Conservation (phyloP, 2,113 vertebrate genomes). For the Anser brachyrhynchus region DNA sequence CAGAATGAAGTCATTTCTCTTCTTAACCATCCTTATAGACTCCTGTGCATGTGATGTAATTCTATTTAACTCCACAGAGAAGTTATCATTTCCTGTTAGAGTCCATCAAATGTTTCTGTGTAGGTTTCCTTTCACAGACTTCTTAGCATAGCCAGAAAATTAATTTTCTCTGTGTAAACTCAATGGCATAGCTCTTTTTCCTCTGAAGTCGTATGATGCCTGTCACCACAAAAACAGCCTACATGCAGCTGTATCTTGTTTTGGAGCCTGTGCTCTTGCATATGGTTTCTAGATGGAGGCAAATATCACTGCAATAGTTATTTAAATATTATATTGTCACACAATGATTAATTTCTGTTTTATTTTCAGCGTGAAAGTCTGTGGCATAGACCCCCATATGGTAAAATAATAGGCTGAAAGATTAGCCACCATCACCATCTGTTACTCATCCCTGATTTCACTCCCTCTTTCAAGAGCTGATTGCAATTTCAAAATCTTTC, state of each 20-base stretch:
- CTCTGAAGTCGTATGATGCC: neutral
- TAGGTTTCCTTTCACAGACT: neutral
- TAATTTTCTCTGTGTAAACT: neutral
- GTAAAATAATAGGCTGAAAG: slow-evolving; percentile 67
- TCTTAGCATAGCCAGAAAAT: neutral
- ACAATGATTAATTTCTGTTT: slow-evolving; percentile 39
- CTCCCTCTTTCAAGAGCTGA: slow-evolving; percentile 43
- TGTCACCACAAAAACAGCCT: neutral
- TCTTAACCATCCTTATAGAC: neutral
- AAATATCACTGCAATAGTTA: neutral
- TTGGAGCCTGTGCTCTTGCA: neutral
- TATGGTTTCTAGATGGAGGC: slow-evolving; percentile 13
- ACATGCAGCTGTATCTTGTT: neutral
- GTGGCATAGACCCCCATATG: slow-evolving; percentile 44
- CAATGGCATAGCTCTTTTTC: neutral
- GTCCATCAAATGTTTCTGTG: neutral
- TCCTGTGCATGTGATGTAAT: neutral
- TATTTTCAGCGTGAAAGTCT: slow-evolving; percentile 49
- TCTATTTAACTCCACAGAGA: neutral
- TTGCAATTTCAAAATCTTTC: slow-evolving; percentile 66
- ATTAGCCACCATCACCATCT: slow-evolving; percentile 55
- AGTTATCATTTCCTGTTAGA: neutral
- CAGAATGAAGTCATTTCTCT: neutral
- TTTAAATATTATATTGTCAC: slow-evolving; percentile 38
- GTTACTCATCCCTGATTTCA: slow-evolving; percentile 47